Conservation (phyloP, 2,113 vertebrate genomes). For the Spilogale gracilis region DNA sequence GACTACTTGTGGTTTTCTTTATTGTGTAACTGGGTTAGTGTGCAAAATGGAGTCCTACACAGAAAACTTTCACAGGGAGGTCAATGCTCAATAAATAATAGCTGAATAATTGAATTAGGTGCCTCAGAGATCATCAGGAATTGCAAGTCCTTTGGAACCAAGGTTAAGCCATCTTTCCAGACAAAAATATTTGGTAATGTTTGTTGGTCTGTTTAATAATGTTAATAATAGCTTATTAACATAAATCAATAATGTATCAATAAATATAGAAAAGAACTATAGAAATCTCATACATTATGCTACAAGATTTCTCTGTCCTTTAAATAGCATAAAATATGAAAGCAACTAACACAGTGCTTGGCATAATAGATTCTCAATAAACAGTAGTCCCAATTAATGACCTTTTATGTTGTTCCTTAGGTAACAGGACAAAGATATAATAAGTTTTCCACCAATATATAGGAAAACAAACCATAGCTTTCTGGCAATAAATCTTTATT, state of each 20-base stretch:
- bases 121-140: neutral
- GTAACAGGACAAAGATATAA: conserved; percentile 23
- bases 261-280: conserved; percentile 28
- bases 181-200: neutral
- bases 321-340: neutral
- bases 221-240: neutral
- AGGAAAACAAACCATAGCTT: neutral
- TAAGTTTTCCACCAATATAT: neutral
- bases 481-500: neutral
- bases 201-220: neutral
- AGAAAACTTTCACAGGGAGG: neutral
- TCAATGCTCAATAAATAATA: neutral
- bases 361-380: conserved; percentile 28
- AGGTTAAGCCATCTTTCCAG: neutral
- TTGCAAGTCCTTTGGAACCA: neutral
- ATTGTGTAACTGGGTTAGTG: neutral
- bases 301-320: neutral
- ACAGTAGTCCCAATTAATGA: neutral
- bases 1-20: neutral
- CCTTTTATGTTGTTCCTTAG: neutral
- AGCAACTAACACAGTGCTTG: neutral
- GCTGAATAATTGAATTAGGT: neutral
- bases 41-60: neutral
- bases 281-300: neutral
- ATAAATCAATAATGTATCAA: neutral